Conservation (phyloP, 2,888 invertebrate genomes). For the Aphidoletes aphidimyza region DNA sequence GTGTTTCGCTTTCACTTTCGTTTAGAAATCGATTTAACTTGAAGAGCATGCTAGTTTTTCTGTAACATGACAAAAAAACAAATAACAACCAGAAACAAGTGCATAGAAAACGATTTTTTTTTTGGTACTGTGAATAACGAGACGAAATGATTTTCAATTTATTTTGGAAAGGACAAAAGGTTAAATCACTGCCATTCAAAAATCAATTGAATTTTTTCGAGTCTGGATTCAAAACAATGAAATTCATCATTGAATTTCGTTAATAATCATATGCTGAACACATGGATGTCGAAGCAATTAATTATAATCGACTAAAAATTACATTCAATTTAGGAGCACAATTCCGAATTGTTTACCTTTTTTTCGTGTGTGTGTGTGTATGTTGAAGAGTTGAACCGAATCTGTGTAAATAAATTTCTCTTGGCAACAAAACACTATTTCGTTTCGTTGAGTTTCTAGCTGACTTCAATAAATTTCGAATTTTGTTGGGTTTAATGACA, state of each 20-base stretch:
- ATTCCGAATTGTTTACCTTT: too few species aligned
- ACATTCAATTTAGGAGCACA: too few species aligned
- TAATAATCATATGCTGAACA: background rate
- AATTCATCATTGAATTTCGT: background rate
- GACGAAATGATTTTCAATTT: background rate
- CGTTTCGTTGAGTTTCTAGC: too few species aligned
- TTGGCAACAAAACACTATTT: too few species aligned
- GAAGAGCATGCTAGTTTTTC: background rate
- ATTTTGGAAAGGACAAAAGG: conserved; percentile 18
- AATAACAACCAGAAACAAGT: background rate
- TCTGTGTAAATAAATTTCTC: too few species aligned
- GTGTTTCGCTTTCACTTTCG: background rate
- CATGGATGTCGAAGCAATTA: background rate
- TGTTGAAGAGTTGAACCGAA: too few species aligned
- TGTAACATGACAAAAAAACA: background rate
- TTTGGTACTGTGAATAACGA: too few species aligned
- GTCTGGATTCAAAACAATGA: background rate
- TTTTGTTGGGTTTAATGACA: too few species aligned
- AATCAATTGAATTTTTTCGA: background rate
- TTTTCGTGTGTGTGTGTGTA: too few species aligned
- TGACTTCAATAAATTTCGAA: too few species aligned
- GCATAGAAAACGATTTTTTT: background rate
- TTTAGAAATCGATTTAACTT: conserved; percentile 20
- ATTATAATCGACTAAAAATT: too few species aligned
- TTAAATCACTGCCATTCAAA: background rate